Conservation (phyloP, 2,797 vertebrate genomes). For the Chelon labrosus region DNA sequence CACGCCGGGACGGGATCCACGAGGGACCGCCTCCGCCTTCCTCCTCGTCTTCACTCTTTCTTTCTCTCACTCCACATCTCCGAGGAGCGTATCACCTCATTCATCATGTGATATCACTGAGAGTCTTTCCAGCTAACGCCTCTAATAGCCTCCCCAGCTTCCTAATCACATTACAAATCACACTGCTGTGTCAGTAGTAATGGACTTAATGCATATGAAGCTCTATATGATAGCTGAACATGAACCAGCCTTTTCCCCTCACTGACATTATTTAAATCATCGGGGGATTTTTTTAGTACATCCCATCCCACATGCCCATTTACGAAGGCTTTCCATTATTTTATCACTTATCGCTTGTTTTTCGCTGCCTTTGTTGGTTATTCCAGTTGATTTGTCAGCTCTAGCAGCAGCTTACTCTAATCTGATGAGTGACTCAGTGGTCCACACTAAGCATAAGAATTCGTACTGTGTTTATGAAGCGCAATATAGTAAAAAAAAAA, state of each 20-base stretch:
- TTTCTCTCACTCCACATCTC: conserved; percentile 27
- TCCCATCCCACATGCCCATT: neutral
- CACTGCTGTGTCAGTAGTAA: conserved; percentile 59
- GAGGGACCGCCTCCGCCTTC: conserved; percentile 16
- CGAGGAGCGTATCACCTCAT: conserved; percentile 40
- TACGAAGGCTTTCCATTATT: neutral
- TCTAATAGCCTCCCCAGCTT: conserved; percentile 56
- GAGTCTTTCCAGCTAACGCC: conserved; percentile 55
- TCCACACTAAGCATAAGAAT: no score
- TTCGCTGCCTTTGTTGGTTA: neutral
- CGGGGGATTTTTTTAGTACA: neutral
- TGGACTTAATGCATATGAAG: conserved; percentile 47
- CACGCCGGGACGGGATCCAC: conserved; percentile 24
- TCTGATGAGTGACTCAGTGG: neutral
- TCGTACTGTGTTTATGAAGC: no score
- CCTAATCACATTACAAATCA: conserved; percentile 78
- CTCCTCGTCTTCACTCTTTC: neutral
- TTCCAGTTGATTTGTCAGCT: neutral
- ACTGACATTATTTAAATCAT: conserved; percentile 10
- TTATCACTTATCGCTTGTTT: neutral
- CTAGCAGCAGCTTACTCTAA: neutral
- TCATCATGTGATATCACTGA: conserved; percentile 64
- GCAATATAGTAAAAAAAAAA: no score
- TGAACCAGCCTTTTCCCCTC: conserved; percentile 13
- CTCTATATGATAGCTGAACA: conserved; percentile 22